Evolutionary conservation across 2,888 invertebrate species (phyloP), one percentile per base, ranked within the genome.

Genomic region (Andrena camellia): DNA sequence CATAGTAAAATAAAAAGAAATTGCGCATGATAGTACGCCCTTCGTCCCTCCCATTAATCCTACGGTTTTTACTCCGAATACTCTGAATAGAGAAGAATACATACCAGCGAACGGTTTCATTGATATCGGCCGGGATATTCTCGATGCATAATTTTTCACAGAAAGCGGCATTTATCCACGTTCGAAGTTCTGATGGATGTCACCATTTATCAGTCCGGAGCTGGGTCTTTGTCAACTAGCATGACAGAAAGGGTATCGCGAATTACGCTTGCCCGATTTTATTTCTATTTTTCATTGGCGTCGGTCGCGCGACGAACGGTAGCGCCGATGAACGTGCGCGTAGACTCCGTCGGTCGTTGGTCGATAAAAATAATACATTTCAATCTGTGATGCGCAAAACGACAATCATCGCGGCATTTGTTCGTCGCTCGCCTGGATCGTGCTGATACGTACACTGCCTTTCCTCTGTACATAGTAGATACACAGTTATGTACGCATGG

Each of bases 351-450:
- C 17, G 57, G 13, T 10, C 17, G 42, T 23, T 13, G 62, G n/a
- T 80, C 67, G 62, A 80, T 67, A 67, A 71, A 78, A 76, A 78
- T 75, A 57, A 63, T 67, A 78, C 33, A 10, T 71, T 71, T 70
- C 52, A 33, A 62, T 52, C 59, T 76, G 13, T 20, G 69, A 57
- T 35, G 76, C 69, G 59, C 52, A 42, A 66, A 66, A 35, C 59
- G 57, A 64, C 79, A 17, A 79, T 77, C 69, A 60, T 48, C 59
- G 20, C 13, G 50, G 29, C 70, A 42, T 52, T 70, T 26, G 60
- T 52, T 60, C 66, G 10, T 42, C 20, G n/a, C 10, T n/a, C 50
- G 33, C 20, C 48, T 13, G 31, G 26, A 62, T 10, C 23, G 2
- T n/a, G 8, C 57, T n/a, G 17, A 50, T 31, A 31, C 8, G 57